phyloP scores from a whole-genome alignment of 2,113 vertebrate genomes.

The Carassius gibelio region DNA sequence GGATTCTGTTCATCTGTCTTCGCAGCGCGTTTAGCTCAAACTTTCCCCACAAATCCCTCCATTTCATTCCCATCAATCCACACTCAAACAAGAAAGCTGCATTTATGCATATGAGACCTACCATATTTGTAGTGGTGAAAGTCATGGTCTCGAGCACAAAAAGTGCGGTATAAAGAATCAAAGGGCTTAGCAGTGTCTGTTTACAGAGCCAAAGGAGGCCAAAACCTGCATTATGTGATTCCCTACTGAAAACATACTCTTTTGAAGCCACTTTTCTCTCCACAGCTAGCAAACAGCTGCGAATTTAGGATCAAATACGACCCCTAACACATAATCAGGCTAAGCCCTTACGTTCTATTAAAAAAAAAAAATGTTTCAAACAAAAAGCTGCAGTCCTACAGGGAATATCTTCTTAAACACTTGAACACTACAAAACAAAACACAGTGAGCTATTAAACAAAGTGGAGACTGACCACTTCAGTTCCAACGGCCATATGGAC shows the following conservation, averaged over 20 bases:
- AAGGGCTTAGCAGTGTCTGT: neutral
- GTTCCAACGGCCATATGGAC: constrained; percentile 21
- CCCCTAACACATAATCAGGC: constrained; percentile 35
- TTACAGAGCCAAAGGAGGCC: neutral
- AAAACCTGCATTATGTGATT: constrained; percentile 16
- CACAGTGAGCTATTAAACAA: constrained; percentile 50
- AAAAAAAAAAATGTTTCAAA: constrained; percentile 12
- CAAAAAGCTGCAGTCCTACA: constrained; percentile 24
- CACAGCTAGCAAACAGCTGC: constrained; percentile 49
- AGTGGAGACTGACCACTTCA: constrained; percentile 40
- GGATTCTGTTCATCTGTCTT: constrained; percentile 53
- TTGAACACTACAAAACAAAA: constrained; percentile 1
- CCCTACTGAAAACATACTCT: neutral
- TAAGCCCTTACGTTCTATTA: constrained; percentile 17
- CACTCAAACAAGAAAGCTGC: neutral
- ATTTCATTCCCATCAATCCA: constrained; percentile 30
- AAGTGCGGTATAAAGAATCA: neutral
- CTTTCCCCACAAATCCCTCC: constrained; percentile 54
- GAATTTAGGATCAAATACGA: constrained; percentile 42
- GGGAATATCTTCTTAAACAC: constrained; percentile 40
- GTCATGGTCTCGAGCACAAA: neutral
- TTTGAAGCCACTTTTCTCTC: constrained; percentile 6
- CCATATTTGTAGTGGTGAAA: neutral
- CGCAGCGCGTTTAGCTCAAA: constrained; percentile 48
- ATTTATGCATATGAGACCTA: neutral